Conservation (phyloP, 2,888 invertebrate species). For the Fragum fragum region DNA sequence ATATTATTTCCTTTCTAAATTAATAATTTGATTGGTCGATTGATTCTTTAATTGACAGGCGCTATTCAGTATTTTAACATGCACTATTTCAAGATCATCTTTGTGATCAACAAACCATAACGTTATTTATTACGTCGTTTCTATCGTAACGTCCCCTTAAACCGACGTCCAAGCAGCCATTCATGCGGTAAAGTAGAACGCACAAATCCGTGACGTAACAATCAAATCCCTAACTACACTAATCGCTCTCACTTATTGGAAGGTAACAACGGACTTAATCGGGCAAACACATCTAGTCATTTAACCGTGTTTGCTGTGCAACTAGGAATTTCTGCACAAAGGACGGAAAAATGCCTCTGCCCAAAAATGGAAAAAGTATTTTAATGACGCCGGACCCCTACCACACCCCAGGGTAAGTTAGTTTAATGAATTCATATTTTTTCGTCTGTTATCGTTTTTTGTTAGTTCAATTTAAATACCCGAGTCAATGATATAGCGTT, state of each 20-base stretch:
- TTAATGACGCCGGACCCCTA: conserved; percentile 83
- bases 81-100: no score
- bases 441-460: not conserved
- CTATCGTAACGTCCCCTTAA: conserved; percentile 9
- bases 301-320: not conserved
- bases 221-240: conserved; percentile 73
- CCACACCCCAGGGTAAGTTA: conserved; percentile 82
- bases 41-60: no score
- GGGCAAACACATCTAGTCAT: not conserved
- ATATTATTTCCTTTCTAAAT: no score
- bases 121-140: conserved; percentile 30
- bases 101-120: not conserved
- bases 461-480: conserved; percentile 15
- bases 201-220: conserved; percentile 73
- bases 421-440: conserved; percentile 8
- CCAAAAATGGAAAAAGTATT: conserved; percentile 76
- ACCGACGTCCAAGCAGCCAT: conserved; percentile 38
- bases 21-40: no score
- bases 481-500: conserved; percentile 6
- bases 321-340: not conserved
- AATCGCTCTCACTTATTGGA: conserved; percentile 50
- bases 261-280: conserved; percentile 20
- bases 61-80: no score
- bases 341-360: conserved; percentile 70
- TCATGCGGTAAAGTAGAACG: conserved; percentile 31